Evolutionary conservation across 2,797 vertebrate species (phyloP).

Genomic region (Todus mexicanus): DNA sequence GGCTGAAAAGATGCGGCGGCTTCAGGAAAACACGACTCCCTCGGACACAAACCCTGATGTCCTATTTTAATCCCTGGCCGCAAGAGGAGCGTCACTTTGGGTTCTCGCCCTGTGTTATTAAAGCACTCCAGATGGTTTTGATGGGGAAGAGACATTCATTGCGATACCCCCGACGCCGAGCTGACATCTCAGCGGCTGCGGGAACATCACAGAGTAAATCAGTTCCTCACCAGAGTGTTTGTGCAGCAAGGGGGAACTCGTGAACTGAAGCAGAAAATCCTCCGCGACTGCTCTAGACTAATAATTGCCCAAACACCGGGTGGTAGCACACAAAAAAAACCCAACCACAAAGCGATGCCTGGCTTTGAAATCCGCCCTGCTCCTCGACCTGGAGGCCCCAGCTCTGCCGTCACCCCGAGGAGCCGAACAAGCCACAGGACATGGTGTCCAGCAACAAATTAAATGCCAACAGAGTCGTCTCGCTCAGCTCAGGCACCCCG

Average conservation of each 20-base stretch:
- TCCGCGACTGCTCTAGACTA: slow-evolving; percentile 40
- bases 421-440: not conserved
- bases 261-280: slow-evolving; percentile 54
- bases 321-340: not conserved
- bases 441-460: not conserved
- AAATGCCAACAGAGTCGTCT: slow-evolving; percentile 9
- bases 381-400: not conserved
- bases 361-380: not conserved
- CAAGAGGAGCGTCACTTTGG: not conserved
- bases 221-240: slow-evolving; percentile 46
- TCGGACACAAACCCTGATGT: not conserved
- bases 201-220: slow-evolving; percentile 55
- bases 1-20: not conserved
- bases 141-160: slow-evolving; percentile 15
- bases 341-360: not conserved
- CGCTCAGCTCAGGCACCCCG: not conserved
- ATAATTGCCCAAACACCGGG: slow-evolving; percentile 34
- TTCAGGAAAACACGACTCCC: not conserved
- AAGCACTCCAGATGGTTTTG: slow-evolving; percentile 51
- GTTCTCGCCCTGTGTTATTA: slow-evolving; percentile 6
- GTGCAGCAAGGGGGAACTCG: slow-evolving; percentile 40
- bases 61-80: slow-evolving; percentile 4
- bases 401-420: not conserved
- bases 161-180: not conserved
- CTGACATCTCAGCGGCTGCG: slow-evolving; percentile 7